Evolutionary conservation across 37 sponge, comb jelly and placozoan species (phyloP).

Genomic region (Ianthella basta): DNA sequence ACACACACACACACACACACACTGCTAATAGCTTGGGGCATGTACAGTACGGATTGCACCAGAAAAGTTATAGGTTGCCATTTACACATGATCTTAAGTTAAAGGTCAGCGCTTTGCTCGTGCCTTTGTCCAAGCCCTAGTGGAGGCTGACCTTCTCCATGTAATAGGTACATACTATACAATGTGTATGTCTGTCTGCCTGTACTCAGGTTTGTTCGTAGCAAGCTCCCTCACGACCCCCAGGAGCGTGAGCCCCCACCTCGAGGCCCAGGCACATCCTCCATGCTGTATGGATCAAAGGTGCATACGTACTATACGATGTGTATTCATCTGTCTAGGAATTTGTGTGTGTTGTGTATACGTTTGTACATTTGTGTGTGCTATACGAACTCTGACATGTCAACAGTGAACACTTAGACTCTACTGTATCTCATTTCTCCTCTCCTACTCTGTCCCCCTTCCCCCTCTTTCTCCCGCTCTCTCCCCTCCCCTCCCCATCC

Average conservation of each 20-base stretch:
- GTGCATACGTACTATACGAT: background rate
- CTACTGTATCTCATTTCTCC: background rate
- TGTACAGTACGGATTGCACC: no score
- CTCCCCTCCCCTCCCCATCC: no score
- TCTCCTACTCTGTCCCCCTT: background rate
- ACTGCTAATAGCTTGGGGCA: no score
- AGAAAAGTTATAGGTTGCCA: no score
- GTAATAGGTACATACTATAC: no score
- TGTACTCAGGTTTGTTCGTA: constrained; percentile 79
- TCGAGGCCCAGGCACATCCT: constrained; percentile 60
- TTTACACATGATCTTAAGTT: no score
- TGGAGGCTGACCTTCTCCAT: no score
- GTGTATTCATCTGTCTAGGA: no score
- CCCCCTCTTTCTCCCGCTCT: background rate
- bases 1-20: background rate
- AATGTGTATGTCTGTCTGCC: constrained; percentile 14
- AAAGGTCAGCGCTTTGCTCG: no score
- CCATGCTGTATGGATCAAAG: constrained; percentile 82
- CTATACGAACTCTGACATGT: no score
- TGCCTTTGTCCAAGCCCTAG: no score
- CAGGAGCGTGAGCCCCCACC: constrained; percentile 85
- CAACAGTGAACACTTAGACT: background rate
- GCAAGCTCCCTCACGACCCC: constrained; percentile 70
- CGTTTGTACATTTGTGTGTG: background rate
- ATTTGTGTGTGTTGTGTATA: constrained; percentile 24